phyloP scores from a whole-genome alignment of 1,140 invertebrate species.

The Drosophila sucinea region DNA sequence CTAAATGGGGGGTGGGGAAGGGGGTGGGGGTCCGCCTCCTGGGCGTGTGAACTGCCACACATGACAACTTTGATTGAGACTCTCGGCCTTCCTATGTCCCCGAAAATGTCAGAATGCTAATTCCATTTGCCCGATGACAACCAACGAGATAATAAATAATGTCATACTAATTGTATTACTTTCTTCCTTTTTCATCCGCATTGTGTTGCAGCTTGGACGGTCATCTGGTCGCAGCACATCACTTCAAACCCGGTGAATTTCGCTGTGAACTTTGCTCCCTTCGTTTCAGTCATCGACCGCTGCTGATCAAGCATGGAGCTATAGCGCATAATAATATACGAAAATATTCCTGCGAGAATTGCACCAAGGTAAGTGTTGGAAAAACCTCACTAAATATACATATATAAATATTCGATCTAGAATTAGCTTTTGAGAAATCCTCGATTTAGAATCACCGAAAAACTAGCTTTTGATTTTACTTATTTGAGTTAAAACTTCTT shows the following conservation, averaged over 20 bases:
- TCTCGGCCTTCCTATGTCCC: neutral
- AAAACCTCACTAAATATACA: neutral
- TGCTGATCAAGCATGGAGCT: constrained; percentile 92
- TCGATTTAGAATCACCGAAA: no score
- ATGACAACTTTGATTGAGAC: constrained; percentile 69
- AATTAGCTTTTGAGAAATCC: no score
- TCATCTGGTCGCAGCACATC: constrained; percentile 90
- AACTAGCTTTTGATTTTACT: no score
- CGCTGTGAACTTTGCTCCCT: constrained; percentile 93
- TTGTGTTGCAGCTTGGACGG: constrained; percentile 90
- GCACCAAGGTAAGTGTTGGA: constrained; percentile 88
- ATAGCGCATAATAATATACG: constrained; percentile 90
- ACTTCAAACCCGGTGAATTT: constrained; percentile 90
- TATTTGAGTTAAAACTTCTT: no score
- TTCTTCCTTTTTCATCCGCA: constrained; percentile 34
- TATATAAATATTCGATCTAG: neutral
- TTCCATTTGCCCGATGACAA: constrained; percentile 70
- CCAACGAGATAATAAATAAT: constrained; percentile 39
- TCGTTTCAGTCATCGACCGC: constrained; percentile 91
- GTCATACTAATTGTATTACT: constrained; percentile 9
- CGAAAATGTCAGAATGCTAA: constrained; percentile 58
- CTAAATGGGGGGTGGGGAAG: constrained; percentile 11
- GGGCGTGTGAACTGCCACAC: constrained; percentile 74
- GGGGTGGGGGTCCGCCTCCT: neutral
- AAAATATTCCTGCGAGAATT: constrained; percentile 97